These are phyloP conservation scores for Chloroceryle aenea DNA, from an alignment of 2,113 vertebrate species.

Conservation along the genomic window DNA sequence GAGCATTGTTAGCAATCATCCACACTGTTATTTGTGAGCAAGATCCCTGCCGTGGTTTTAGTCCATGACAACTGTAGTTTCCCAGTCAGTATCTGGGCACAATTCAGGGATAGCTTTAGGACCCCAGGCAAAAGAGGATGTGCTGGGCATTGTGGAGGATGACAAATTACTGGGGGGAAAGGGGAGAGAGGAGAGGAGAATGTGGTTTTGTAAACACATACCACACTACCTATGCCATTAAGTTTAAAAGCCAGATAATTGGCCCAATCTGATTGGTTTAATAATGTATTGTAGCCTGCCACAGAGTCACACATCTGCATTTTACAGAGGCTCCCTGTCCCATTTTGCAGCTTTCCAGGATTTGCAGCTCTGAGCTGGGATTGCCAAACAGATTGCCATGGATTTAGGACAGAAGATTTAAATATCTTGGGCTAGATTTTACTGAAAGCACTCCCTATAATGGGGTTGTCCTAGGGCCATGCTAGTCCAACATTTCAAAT, in stretches of 20 bases:
- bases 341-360: not conserved
- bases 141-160: not conserved
- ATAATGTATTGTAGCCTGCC: not conserved
- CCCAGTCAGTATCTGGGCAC: not conserved
- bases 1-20: not conserved
- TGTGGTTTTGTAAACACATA: not conserved
- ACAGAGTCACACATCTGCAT: not conserved
- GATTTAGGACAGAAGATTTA: not conserved
- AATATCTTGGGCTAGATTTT: not conserved
- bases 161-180: not conserved
- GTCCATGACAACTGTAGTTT: not conserved
- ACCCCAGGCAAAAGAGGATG: not conserved
- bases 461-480: not conserved
- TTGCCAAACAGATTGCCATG: not conserved
- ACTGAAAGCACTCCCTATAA: not conserved
- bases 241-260: not conserved
- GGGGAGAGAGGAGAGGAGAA: not conserved
- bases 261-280: not conserved
- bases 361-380: not conserved
- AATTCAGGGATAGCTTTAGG: not conserved
- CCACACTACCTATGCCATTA: not conserved
- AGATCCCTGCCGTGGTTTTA: not conserved
- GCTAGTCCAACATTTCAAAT: not conserved
- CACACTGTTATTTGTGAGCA: not conserved
- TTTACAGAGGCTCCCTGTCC: not conserved